phyloP scores from a whole-genome alignment of 2,113 vertebrate genomes.

The Dasyornis broadbenti region DNA sequence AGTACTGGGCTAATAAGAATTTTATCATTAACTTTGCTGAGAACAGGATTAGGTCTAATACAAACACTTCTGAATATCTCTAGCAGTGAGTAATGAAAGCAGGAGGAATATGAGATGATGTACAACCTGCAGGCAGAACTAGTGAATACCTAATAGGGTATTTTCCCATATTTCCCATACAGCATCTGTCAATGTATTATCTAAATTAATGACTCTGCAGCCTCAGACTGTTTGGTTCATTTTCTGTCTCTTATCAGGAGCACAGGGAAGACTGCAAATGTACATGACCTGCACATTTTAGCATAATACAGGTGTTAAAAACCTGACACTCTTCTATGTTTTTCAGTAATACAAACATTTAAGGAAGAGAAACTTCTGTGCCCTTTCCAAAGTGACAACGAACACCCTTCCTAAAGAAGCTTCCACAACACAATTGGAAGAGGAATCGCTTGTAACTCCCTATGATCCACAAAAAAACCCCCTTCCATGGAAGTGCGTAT shows the following conservation, averaged over 20 bases:
- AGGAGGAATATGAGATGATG: neutral
- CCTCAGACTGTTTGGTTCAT: neutral
- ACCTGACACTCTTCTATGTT: neutral
- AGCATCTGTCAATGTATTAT: neutral
- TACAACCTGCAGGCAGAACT: neutral
- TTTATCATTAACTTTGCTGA: slow-evolving; percentile 23
- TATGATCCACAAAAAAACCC: fast-evolving
- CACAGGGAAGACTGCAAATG: neutral
- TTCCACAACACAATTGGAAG: neutral
- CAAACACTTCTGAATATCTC: slow-evolving; percentile 2
- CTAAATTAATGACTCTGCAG: slow-evolving; percentile 9
- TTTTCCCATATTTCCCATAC: neutral
- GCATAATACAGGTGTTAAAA: neutral
- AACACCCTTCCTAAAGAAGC: neutral
- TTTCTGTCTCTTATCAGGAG: neutral
- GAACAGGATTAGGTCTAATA: slow-evolving; percentile 16
- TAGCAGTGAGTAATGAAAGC: slow-evolving; percentile 6
- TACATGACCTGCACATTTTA: neutral
- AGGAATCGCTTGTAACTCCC: neutral
- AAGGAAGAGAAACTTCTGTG: neutral
- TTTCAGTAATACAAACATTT: neutral
- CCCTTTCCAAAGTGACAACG: neutral
- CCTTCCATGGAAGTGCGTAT: neutral
- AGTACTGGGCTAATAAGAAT: slow-evolving; percentile 8
- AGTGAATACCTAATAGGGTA: neutral